Evolutionary conservation across 2,888 invertebrate genomes (phyloP), one percentile per base, ranked within the genome.

Genomic region (Cyrtodaria siliqua): DNA sequence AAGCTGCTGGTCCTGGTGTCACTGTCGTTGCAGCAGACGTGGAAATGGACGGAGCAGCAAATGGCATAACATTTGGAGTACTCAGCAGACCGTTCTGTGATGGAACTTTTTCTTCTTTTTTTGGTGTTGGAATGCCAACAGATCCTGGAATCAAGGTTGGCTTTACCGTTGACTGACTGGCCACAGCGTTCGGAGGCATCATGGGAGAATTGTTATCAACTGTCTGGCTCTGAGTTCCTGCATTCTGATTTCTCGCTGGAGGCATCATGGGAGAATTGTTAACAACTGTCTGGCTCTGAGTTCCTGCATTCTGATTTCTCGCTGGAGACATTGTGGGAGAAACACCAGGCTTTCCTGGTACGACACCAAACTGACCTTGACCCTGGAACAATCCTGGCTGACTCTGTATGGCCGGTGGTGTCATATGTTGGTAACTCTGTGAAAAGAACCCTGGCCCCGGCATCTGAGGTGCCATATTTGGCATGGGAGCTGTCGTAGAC

Each of bases 101-200:
- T n/a, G 23, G 42, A 20, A 57, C 27, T 55, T 52, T 64, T 16
- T 69, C 68, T 6, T 27, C 50, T 14, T 55, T 40, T 29, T 73
- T 74, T 23, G 60, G 64, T 0, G 66, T 38, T 47, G 79, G 72
- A 18, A 78, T 62, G 33, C 81, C 77, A 24, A 81, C 77, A 38
- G 81, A 81, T 9, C 78, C 79, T 23, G 75, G 80, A n/a, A 78
- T 80, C 52, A 80, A 23, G 60, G 53, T 75, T 2, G 83, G 80
- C 29, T 73, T 78, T 1, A 72, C 56, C 12, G 66, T 52, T 3
- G 72, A 49, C n/a, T 76, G 81, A n/a, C 74, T 74, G 14, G 82
- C 72, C 1, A 84, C 75, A 33, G 79, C 83, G 68, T 85, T 86
- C 2, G 84, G 80, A 9, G 85, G 85, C 82, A 86, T 81, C 56